Evolutionary conservation across 2,797 vertebrate species (phyloP).

Genomic region (Potorous gilbertii): DNA sequence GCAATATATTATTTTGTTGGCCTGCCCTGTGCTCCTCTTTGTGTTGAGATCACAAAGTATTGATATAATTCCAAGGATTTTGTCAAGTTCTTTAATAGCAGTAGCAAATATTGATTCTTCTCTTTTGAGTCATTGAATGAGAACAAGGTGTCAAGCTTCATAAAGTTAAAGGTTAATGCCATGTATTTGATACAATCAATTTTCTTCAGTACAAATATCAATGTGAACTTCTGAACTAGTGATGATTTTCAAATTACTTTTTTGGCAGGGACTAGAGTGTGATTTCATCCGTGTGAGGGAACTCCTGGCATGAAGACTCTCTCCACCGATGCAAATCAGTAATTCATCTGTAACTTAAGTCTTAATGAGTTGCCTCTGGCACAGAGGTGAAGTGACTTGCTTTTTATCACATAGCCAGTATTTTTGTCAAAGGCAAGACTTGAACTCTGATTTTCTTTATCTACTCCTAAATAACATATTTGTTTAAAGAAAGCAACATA

Average conservation of each 20-base stretch:
- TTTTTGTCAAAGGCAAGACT: background rate
- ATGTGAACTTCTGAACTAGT: slow-evolving; percentile 14
- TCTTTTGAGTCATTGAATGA: slow-evolving; percentile 26
- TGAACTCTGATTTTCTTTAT: background rate
- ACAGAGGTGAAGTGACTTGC: background rate
- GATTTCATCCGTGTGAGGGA: background rate
- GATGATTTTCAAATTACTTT: slow-evolving; percentile 13
- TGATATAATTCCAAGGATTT: background rate
- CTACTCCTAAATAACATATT: background rate
- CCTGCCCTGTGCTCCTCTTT: background rate
- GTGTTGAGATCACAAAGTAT: background rate
- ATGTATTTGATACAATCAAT: background rate
- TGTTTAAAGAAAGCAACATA: background rate
- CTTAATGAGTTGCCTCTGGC: background rate
- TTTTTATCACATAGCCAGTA: background rate
- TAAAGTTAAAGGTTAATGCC: slow-evolving; percentile 11
- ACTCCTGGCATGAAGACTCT: background rate
- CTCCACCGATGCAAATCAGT: background rate
- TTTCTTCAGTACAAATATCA: background rate
- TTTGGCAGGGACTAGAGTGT: background rate
- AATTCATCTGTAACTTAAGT: background rate
- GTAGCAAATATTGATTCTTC: slow-evolving; percentile 6
- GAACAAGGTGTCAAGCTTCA: slow-evolving; percentile 26
- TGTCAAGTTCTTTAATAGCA: background rate
- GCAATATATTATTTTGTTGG: background rate